Conservation (phyloP, 2,888 invertebrate species). For the Cheilosia variabilis region DNA sequence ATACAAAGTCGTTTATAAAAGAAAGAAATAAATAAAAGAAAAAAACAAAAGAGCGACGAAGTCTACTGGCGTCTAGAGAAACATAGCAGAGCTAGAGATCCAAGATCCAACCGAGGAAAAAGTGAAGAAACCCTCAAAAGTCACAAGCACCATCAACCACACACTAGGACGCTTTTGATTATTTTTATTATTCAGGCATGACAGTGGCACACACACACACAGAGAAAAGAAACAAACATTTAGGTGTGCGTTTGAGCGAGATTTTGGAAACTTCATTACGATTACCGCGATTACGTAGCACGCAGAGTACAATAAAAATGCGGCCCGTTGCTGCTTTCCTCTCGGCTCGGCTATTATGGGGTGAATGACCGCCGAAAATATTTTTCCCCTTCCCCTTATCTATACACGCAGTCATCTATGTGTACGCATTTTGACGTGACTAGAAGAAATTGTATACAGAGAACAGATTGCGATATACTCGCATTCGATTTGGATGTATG, state of each 20-base stretch:
- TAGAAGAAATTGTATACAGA: slow-evolving; percentile 57
- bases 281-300: slow-evolving; percentile 62
- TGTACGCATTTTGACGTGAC: slow-evolving; percentile 47
- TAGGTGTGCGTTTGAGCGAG: slow-evolving; percentile 35
- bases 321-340: slow-evolving; percentile 45
- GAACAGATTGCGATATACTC: slow-evolving; percentile 8
- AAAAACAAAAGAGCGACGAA: slow-evolving; percentile 14
- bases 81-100: background rate
- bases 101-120: slow-evolving; percentile 3
- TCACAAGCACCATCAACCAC: background rate
- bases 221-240: background rate
- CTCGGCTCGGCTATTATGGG: slow-evolving; percentile 63
- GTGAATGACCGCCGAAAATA: slow-evolving; percentile 83
- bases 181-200: background rate
- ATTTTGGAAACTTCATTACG: slow-evolving; percentile 70
- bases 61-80: slow-evolving; percentile 56
- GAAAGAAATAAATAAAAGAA: slow-evolving; percentile 13
- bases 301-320: slow-evolving; percentile 25
- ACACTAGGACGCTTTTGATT: slow-evolving; percentile 11
- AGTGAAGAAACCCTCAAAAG: slow-evolving; percentile 35
- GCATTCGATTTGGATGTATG: slow-evolving; percentile 29
- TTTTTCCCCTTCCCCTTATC: slow-evolving; percentile 51
- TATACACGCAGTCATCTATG: slow-evolving; percentile 45
- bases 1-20: slow-evolving; percentile 12
- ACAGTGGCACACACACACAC: too few relatives aligned